These are phyloP conservation scores for Lycophotia porphyrea DNA, from an alignment of 2,888 invertebrate genomes.

Conservation along the genomic window DNA sequence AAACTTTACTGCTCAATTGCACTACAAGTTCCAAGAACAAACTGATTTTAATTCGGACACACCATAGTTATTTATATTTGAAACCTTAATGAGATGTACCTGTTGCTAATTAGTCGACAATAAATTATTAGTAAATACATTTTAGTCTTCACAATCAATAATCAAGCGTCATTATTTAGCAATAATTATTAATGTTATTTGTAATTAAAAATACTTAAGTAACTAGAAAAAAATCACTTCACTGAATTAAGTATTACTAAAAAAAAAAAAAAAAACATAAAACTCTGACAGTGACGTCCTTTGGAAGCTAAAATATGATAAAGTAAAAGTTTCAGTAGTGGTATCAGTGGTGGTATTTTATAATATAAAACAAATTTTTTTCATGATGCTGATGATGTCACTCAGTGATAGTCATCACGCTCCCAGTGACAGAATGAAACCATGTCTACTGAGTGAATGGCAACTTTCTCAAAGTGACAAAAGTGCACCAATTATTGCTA, in stretches of 20 bases:
- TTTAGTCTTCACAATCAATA: neutral
- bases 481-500: no score
- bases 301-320: neutral
- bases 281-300: neutral
- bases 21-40: neutral
- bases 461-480: slow-evolving; percentile 23
- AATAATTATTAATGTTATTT: neutral
- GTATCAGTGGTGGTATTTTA: no score
- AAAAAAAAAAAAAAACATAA: neutral
- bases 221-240: neutral
- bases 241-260: neutral
- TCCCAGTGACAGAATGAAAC: slow-evolving; percentile 32
- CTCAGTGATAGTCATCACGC: slow-evolving; percentile 6
- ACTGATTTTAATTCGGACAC: neutral
- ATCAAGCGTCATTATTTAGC: neutral
- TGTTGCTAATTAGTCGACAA: neutral
- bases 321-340: neutral
- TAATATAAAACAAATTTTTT: neutral
- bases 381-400: neutral
- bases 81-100: neutral
- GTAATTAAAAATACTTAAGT: neutral
- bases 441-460: slow-evolving; percentile 41
- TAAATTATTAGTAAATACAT: slow-evolving; percentile 1
- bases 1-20: neutral
- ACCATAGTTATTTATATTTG: neutral